Evolutionary conservation across 2,888 invertebrate species (phyloP).

Genomic region (Sphaerophoria rueppellii): DNA sequence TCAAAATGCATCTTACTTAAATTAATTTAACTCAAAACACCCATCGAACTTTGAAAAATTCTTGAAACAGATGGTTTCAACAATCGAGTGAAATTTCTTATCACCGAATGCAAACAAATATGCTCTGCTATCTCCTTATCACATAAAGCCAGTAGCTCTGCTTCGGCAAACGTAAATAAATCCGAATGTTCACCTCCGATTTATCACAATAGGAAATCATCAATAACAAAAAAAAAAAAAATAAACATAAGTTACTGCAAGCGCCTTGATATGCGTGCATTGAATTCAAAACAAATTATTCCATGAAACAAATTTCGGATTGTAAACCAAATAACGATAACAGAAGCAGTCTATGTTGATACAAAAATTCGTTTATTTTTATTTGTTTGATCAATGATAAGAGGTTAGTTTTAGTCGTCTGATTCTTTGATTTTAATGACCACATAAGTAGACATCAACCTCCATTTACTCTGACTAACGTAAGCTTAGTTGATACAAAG

Average conservation of each 20-base stretch:
- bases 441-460: too few relatives aligned
- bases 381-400: conserved; percentile 3
- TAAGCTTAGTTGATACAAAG: too few relatives aligned
- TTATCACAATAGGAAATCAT: too few relatives aligned
- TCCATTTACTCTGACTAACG: too few relatives aligned
- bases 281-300: too few relatives aligned
- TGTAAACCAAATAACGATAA: neutral
- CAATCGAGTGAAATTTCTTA: neutral
- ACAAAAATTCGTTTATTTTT: neutral
- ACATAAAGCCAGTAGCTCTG: neutral
- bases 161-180: neutral
- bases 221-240: too few relatives aligned
- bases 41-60: neutral
- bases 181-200: neutral
- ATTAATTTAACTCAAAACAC: too few relatives aligned
- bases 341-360: neutral
- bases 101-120: neutral
- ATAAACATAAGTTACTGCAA: too few relatives aligned
- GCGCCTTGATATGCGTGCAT: too few relatives aligned
- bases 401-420: neutral
- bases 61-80: neutral
- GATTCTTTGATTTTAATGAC: neutral
- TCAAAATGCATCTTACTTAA: too few relatives aligned
- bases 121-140: neutral
- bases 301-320: too few relatives aligned